Conservation (phyloP, 2,888 invertebrate genomes). For the Cyrtodaria siliqua region DNA sequence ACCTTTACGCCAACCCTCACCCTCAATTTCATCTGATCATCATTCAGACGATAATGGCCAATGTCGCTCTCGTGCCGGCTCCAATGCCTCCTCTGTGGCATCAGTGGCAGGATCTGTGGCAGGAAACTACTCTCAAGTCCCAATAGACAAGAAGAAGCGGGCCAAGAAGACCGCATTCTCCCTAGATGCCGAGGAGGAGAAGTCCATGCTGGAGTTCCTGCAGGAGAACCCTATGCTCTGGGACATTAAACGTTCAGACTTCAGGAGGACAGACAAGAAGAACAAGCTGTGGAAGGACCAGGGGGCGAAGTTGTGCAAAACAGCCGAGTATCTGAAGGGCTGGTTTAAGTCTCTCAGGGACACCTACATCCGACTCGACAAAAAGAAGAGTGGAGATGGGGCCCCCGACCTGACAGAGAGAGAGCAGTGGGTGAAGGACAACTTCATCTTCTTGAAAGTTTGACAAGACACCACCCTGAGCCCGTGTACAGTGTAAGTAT, state of each 20-base stretch:
- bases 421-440: slow-evolving; percentile 45
- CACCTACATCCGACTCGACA: slow-evolving; percentile 36
- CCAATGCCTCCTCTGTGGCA: slow-evolving; percentile 5
- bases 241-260: no score
- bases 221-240: no score
- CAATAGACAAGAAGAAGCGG: neutral
- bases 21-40: neutral
- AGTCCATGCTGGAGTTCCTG: no score
- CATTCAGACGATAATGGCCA: neutral
- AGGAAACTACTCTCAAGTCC: neutral
- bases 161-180: no score
- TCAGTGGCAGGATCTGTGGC: no score
- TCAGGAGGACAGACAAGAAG: no score
- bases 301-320: slow-evolving; percentile 1
- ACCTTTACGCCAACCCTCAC: neutral
- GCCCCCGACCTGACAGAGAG: slow-evolving; percentile 24
- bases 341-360: slow-evolving; percentile 51
- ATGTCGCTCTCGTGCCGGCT: slow-evolving; percentile 6
- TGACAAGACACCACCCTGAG: no score
- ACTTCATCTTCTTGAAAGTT: no score
- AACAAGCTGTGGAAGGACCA: no score
- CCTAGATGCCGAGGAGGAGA: no score
- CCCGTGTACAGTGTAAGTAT: no score
- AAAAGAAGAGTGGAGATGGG: slow-evolving; percentile 51
- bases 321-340: slow-evolving; percentile 41